Base-by-base conservation (phyloP, 2,113 vertebrate genomes). In the Beaufortia kweichowensis region DNA sequence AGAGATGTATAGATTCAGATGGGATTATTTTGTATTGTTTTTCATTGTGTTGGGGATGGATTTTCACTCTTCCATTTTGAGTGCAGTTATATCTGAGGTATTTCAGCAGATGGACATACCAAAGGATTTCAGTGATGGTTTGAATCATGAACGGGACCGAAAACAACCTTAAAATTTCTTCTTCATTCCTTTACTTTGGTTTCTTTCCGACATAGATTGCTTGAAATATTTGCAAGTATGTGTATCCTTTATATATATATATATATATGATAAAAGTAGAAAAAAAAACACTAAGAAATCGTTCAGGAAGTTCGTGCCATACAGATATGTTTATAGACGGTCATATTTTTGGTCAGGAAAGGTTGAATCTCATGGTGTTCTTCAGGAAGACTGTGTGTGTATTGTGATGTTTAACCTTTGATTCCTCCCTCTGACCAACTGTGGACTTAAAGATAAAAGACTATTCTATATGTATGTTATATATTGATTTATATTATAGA, bases 251-350 rank as follows among this genome's bases (percentile, higher is more conserved):
- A 60, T 62, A 76, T 55, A 72, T 66, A 29, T 48, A 76, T 61
- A 60, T 62, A 76, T 55, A 72, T 66, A 29, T 48, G 81, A 23
- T 76, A 56, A 59, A 59, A 77, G 10, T 5, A 21, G 0, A 21
- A 69, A 57, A 59, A 39, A 35, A 29, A 78, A 71, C 41, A 65
- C 77, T 72, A 76, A 77, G 46, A 24, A 76, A 72, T 31, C 55
- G 26, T 75, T 72, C 69, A 72, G 69, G 69, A 76, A 66, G 81
- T 75, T 76, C 23, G 81, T 83, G 81, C 81, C 81, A 83, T 83
- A 83, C 43, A 79, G 68, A 83, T 41, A 75, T 77, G 67, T 77
- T 76, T 55, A 11, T 79, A 78, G 59, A 41, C 39, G 69, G 71
- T 79, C 53, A 43, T 63, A 74, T 60, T 77, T 77, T 64, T 69